Evolutionary conservation across 2,888 invertebrate genomes (phyloP).

Genomic region (Ectemnius cavifrons): DNA sequence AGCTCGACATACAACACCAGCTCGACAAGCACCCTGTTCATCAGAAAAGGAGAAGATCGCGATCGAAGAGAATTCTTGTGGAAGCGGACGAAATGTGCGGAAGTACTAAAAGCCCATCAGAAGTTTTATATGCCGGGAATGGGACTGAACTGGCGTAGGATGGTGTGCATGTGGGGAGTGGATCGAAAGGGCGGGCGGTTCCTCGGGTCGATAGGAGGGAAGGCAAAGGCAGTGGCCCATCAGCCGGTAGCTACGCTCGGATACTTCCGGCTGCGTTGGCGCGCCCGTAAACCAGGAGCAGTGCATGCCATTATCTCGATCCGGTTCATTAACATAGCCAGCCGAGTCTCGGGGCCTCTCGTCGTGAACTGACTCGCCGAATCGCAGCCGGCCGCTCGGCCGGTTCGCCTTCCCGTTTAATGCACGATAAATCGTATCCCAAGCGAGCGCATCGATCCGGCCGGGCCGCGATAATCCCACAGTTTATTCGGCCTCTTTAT

Average conservation of each 20-base stretch:
- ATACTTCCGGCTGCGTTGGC: constrained; percentile 66
- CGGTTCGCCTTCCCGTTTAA: constrained; percentile 55
- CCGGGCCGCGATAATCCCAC: constrained; percentile 43
- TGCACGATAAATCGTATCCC: constrained; percentile 55
- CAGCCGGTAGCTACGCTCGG: constrained; percentile 53
- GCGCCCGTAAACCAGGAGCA: constrained; percentile 60
- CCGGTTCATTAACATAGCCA: constrained; percentile 63
- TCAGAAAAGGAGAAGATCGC: no score
- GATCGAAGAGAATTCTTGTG: no score
- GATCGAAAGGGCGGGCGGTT: constrained; percentile 21
- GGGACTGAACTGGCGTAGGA: constrained; percentile 40
- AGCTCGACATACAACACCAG: no score
- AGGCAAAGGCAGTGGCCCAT: constrained; percentile 34
- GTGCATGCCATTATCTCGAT: constrained; percentile 61
- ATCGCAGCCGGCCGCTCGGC: constrained; percentile 44
- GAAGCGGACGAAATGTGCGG: constrained; percentile 47
- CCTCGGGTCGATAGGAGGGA: constrained; percentile 45
- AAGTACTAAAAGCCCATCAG: constrained; percentile 62
- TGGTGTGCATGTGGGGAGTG: constrained; percentile 15
- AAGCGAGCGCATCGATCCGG: constrained; percentile 42
- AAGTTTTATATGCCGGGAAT: constrained; percentile 56
- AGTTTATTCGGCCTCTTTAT: constrained; percentile 39
- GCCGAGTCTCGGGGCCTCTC: constrained; percentile 24
- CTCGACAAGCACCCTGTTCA: no score
- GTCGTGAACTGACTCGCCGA: constrained; percentile 53